Evolutionary conservation across 1,140 invertebrate genomes (phyloP), one percentile per base, ranked within the genome.

Genomic region (Harlomillsia oculata): DNA sequence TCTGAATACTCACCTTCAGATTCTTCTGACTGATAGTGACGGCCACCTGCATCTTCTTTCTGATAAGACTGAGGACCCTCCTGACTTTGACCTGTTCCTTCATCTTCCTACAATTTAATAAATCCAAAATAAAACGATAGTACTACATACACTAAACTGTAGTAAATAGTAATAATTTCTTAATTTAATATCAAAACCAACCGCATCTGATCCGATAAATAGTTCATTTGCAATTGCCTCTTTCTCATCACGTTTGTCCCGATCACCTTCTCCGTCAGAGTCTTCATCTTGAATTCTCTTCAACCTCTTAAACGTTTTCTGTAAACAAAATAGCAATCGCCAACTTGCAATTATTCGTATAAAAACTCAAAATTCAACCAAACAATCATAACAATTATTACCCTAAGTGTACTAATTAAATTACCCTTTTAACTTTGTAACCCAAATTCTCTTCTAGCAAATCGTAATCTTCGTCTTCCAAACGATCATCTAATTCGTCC

Each of bases 401-500:
- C n/a, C n/a, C n/a, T n/a, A 5, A 50, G 5, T 21, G 3, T 32
- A 32, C 30, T 28, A 14, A 32, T 30, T 9, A 49, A 71, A 76
- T 73, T 77, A 89, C 87, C 67, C 85, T 70, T 72, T 87, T 83
- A 59, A 97, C 83, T 81, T 95, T 94, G 13, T 93, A 84, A 58
- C 95, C 95, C 61, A 97, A 80, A 80, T 99, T 99, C 72, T 98
- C 96, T 71, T 98, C 92, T 64, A 99, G 82, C 5, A 99, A 77
- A 75, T 97, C 95, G 71, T 94, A 95, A 78, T 98, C 95, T 69
- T 98, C 95, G 71, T 98, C 95, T 72, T 96, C 90, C 1, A 98
- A 74, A 44, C 90, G 78, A 72, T 97, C 93, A 72, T 93, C 89
- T 60, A 85, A 77, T 68, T 90, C 69, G 72, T 68, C 65, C 23